These are phyloP conservation scores for Chloromyia formosa DNA, from an alignment of 2,888 invertebrate genomes.

Conservation along the genomic window DNA sequence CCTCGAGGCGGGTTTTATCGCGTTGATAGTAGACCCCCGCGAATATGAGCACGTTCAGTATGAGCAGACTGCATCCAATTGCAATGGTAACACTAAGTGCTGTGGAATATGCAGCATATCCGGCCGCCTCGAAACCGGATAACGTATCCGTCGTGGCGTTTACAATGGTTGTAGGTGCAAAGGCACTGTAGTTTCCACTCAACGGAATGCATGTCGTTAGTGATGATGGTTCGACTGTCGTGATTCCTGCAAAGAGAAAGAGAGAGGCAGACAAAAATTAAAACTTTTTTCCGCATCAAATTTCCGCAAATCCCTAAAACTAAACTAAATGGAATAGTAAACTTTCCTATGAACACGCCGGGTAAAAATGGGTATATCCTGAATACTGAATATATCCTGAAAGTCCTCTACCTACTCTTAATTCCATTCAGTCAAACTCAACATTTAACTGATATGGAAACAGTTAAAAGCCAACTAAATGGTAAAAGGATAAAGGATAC, in stretches of 20 bases:
- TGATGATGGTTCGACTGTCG: constrained; percentile 64
- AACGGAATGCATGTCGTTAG: constrained; percentile 67
- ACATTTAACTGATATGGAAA: too few species aligned
- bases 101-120: constrained; percentile 87
- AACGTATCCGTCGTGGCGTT: constrained; percentile 80
- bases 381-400: too few species aligned
- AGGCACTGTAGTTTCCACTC: constrained; percentile 63
- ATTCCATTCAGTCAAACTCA: too few species aligned
- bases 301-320: neutral
- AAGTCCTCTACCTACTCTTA: too few species aligned
- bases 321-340: neutral
- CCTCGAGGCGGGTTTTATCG: constrained; percentile 84
- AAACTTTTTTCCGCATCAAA: neutral
- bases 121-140: constrained; percentile 82
- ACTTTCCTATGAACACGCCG: neutral
- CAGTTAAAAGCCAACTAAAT: too few species aligned
- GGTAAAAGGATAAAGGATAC: too few species aligned
- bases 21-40: constrained; percentile 94
- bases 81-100: constrained; percentile 93
- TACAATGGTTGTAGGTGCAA: constrained; percentile 67
- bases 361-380: too few species aligned
- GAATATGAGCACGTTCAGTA: constrained; percentile 91
- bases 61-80: constrained; percentile 90
- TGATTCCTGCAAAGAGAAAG: constrained; percentile 56
- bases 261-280: neutral